Evolutionary conservation across 2,113 vertebrate species (phyloP).

Genomic region (Callipepla squamata): DNA sequence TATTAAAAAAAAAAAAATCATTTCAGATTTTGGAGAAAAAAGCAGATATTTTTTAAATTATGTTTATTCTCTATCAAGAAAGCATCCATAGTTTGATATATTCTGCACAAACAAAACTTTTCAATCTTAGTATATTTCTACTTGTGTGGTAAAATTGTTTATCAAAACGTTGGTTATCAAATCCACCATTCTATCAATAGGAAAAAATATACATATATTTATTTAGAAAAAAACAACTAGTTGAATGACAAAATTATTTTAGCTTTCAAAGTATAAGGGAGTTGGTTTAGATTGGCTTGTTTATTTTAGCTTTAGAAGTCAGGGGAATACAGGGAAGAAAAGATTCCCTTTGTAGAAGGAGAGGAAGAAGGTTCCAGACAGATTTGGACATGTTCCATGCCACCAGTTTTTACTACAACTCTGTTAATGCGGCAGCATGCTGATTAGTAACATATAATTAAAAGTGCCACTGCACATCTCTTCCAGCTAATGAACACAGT

Average conservation of each 20-base stretch:
- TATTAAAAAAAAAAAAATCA: not conserved
- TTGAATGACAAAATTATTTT: not conserved
- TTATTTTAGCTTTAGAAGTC: constrained; percentile 35
- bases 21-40: not conserved
- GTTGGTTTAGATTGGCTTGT: constrained; percentile 15
- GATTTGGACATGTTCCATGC: constrained; percentile 63
- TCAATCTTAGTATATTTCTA: not conserved
- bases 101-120: not conserved
- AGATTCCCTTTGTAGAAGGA: constrained; percentile 46
- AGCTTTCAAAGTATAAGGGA: not conserved
- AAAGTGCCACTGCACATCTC: constrained; percentile 62
- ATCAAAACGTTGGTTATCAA: not conserved
- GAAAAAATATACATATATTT: not conserved
- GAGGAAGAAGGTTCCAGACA: constrained; percentile 48
- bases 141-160: not conserved
- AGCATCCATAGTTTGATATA: not conserved
- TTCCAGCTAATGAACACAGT: constrained; percentile 67
- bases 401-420: constrained; percentile 58
- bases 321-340: constrained; percentile 32
- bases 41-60: not conserved
- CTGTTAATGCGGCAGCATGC: constrained; percentile 65
- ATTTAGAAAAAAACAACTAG: not conserved
- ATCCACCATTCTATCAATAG: not conserved
- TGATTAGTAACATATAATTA: constrained; percentile 71
- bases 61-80: not conserved